A percentile compares a stretch with the other conserved stretches of the same genome.
These are phyloP conservation scores for Vicugna pacos DNA, from an alignment of 2,113 vertebrate species.

Conservation along the genomic window DNA sequence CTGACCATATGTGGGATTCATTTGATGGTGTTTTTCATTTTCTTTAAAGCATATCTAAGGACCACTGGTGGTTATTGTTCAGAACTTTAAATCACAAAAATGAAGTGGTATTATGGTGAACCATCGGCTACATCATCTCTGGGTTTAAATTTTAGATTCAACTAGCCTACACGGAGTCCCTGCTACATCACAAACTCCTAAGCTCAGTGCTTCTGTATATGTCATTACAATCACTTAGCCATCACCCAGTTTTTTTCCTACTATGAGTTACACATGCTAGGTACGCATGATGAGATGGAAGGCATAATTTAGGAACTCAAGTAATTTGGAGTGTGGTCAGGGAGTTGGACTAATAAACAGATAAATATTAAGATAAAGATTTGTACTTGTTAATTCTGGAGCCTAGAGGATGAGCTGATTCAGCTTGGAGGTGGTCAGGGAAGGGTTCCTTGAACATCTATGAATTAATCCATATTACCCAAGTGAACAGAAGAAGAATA, in stretches of 20 bases:
- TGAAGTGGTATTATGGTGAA: neutral
- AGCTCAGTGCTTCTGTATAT: neutral
- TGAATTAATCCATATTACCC: neutral
- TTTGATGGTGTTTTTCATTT: slow-evolving; percentile 63
- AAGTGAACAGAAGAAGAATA: neutral
- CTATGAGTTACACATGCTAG: neutral
- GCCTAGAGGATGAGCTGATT: neutral
- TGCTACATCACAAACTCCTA: neutral
- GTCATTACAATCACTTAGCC: neutral
- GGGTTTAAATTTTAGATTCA: slow-evolving; percentile 11
- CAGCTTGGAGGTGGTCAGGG: neutral
- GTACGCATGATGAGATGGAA: neutral
- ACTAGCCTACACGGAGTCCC: neutral
- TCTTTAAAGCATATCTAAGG: slow-evolving; percentile 50
- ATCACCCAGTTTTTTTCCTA: neutral
- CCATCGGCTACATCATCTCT: neutral
- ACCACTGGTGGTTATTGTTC: slow-evolving; percentile 44
- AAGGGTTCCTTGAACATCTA: neutral
- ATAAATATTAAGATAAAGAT: neutral
- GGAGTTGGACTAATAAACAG: neutral
- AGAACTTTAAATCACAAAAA: slow-evolving; percentile 41
- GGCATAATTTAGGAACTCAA: neutral
- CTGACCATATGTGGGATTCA: slow-evolving; percentile 64
- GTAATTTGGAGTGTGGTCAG: neutral
- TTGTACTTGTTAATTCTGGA: neutral